phyloP scores from a whole-genome alignment of 1,140 invertebrate genomes.

The Macrotrachela quadricornifera region DNA sequence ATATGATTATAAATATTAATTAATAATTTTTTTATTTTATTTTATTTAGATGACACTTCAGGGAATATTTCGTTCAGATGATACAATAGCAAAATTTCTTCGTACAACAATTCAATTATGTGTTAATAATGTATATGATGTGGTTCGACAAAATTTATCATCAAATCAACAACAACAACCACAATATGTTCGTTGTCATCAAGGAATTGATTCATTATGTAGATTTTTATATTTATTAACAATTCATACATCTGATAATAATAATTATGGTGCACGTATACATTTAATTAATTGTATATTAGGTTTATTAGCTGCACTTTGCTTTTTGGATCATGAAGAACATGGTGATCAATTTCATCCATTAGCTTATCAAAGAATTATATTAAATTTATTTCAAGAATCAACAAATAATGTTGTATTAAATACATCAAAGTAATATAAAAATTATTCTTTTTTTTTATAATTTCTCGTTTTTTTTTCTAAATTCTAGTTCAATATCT shows the following conservation, averaged over 20 bases:
- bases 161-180: no score
- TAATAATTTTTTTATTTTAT: no score
- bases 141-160: neutral
- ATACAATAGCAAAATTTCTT: conserved; percentile 88
- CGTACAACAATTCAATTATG: conserved; percentile 85
- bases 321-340: conserved; percentile 78
- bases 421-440: no score
- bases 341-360: conserved; percentile 70
- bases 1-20: no score
- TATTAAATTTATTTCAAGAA: conserved; percentile 89
- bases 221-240: conserved; percentile 76
- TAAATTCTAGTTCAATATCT: no score
- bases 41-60: conserved; percentile 69
- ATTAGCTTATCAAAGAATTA: conserved; percentile 83
- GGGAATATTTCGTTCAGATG: conserved; percentile 86
- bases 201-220: conserved; percentile 81
- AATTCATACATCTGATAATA: conserved; percentile 66
- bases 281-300: conserved; percentile 84
- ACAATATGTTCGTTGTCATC: conserved; percentile 43
- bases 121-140: conserved; percentile 40
- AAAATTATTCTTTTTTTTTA: no score
- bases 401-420: conserved; percentile 11
- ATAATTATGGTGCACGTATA: conserved; percentile 60
- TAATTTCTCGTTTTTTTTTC: no score
- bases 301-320: conserved; percentile 76